These are phyloP conservation scores for Cotesia vestalis DNA, from an alignment of 1,140 invertebrate species.

Conservation along the genomic window DNA sequence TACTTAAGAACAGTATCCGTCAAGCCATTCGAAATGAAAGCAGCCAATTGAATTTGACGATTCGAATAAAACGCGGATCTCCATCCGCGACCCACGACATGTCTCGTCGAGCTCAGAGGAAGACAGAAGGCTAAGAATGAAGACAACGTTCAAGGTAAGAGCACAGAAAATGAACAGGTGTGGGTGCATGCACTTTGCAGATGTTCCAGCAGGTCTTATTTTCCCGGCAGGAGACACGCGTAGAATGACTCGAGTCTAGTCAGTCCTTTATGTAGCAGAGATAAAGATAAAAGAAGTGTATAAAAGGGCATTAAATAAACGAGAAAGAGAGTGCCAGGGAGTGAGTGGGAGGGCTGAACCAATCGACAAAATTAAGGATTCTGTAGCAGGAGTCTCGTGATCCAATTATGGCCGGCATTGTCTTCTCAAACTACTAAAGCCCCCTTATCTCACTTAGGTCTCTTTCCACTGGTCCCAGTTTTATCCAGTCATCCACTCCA, in stretches of 20 bases:
- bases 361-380: constrained; percentile 57
- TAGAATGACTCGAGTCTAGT: background rate
- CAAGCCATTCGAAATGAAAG: constrained; percentile 17
- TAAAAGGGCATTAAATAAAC: constrained; percentile 29
- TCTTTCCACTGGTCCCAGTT: constrained; percentile 39
- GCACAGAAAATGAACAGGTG: background rate
- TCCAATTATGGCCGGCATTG: constrained; percentile 58
- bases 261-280: background rate
- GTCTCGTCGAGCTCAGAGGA: background rate
- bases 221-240: background rate
- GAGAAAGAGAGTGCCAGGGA: constrained; percentile 23
- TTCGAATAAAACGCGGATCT: too few relatives aligned
- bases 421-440: constrained; percentile 54
- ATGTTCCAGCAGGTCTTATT: background rate
- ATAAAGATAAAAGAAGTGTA: constrained; percentile 34
- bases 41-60: constrained; percentile 19
- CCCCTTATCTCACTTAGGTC: constrained; percentile 52
- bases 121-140: background rate
- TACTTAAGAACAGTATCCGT: constrained; percentile 15
- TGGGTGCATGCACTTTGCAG: constrained; percentile 13
- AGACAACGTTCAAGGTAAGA: background rate
- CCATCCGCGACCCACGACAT: background rate
- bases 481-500: constrained; percentile 39
- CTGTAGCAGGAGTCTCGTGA: constrained; percentile 52
- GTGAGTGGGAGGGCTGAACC: constrained; percentile 40